Evolutionary conservation across 2,797 vertebrate species (phyloP), one percentile per base, ranked within the genome.

Genomic region (Mus spretus): DNA sequence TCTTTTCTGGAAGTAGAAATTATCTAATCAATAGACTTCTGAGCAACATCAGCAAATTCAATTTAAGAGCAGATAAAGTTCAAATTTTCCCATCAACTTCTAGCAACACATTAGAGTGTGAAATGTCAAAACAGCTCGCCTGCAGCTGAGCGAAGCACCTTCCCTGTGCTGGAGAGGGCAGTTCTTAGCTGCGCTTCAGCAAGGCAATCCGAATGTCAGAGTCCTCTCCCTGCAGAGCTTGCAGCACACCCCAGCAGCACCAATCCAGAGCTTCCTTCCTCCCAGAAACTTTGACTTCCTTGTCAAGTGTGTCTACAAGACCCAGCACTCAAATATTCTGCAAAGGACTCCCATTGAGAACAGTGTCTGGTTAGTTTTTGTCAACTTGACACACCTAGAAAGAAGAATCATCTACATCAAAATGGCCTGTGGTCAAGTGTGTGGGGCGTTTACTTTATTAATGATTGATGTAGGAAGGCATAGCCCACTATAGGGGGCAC

Each of bases 1-100:
- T 87, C 89, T 74, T 94, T 93, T 80, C 95, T 86, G 83, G 75
- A 98, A 96, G 94, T 79, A 92, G 93, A 94, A 96, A 94, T 96
- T 70, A 61, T 89, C 61, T 34, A 61, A 95, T 93, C 94, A 92
- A 79, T 89, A 91, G 24, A 28, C 93, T 94, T 93, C 90, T 78
- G 80, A 96, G 93, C 88, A 53, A 50, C 87, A 74, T 82, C 87
- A 85, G 90, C 77, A 81, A 94, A 92, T 37, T 59, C 88, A 91
- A 47, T 28, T n/a, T 79, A 78, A 96, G 92, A 59, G 90, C 77
- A 93, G 84, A 94, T 65, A 63, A 81, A 87, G 94, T 80, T 89
- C 85, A 95, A 19, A 44, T 19, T 74, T 85, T 84, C 75, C 65
- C 88, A 59, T 67, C 81, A 77, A 31, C 83, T 89, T 81, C 55